Conservation (phyloP, 2,113 vertebrate species). For the Romanogobio albipinnatus region DNA sequence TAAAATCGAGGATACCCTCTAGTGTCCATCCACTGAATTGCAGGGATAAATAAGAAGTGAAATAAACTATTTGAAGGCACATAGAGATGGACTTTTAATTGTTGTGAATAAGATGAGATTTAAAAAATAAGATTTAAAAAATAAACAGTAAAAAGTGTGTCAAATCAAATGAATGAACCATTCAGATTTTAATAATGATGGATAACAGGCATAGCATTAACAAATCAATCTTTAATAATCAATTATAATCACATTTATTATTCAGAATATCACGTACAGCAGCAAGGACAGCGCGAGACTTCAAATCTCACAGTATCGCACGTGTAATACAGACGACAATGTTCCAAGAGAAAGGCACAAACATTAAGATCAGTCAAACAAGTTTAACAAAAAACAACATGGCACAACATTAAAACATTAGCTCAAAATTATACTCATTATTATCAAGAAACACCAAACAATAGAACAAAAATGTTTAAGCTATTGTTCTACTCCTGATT, state of each 20-base stretch:
- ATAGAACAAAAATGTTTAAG: slow-evolving; percentile 17
- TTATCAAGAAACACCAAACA: slow-evolving; percentile 21
- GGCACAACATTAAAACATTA: slow-evolving; percentile 41
- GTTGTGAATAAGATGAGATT: too few species aligned
- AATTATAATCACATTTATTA: slow-evolving; percentile 33
- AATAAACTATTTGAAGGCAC: background rate
- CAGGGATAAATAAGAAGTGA: background rate
- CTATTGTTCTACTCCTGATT: slow-evolving; percentile 43
- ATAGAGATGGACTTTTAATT: background rate
- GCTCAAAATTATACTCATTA: slow-evolving; percentile 25
- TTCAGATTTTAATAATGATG: slow-evolving; percentile 35
- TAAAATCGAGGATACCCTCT: slow-evolving; percentile 33
- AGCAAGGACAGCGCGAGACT: slow-evolving; percentile 45
- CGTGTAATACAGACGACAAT: slow-evolving; percentile 39
- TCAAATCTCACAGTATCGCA: slow-evolving; percentile 44
- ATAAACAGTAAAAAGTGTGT: background rate
- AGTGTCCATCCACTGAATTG: slow-evolving; percentile 16
- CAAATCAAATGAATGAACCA: background rate
- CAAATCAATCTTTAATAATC: slow-evolving; percentile 45
- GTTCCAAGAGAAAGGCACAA: slow-evolving; percentile 52
- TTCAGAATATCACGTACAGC: slow-evolving; percentile 40
- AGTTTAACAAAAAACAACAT: slow-evolving; percentile 32
- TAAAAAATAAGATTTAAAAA: too few species aligned
- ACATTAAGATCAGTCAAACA: slow-evolving; percentile 44
- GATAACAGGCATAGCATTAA: slow-evolving; percentile 21